Conservation (phyloP, 2,888 invertebrate species). For the Syritta pipiens region DNA sequence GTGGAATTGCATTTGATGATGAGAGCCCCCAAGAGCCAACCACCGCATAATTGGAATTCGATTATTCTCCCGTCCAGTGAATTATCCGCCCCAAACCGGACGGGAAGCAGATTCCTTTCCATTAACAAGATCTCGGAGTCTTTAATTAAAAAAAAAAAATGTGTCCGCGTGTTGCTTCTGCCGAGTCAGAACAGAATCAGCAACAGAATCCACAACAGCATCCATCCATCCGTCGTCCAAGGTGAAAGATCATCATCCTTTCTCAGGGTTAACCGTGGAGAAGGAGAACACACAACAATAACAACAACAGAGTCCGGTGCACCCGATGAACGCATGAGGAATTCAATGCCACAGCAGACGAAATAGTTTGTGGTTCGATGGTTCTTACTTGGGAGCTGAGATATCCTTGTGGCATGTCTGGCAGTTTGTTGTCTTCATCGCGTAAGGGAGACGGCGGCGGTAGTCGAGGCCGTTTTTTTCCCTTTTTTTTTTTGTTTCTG, state of each 20-base stretch:
- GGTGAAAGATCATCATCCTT: constrained; percentile 51
- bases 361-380: constrained; percentile 25
- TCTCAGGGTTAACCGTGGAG: background rate
- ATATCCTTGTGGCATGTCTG: constrained; percentile 45
- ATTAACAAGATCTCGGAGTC: constrained; percentile 36
- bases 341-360: constrained; percentile 45
- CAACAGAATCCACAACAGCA: background rate
- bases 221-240: background rate
- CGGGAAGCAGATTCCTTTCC: constrained; percentile 18
- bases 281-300: constrained; percentile 9
- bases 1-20: constrained; percentile 28
- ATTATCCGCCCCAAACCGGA: background rate
- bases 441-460: background rate
- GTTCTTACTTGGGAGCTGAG: background rate
- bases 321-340: constrained; percentile 33
- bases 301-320: constrained; percentile 12
- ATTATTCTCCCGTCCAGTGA: constrained; percentile 31
- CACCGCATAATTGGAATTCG: constrained; percentile 51
- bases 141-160: constrained; percentile 33
- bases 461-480: too few species aligned
- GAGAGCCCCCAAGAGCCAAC: background rate
- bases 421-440: constrained; percentile 33
- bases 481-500: constrained; percentile 1
- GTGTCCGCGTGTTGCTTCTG: background rate
- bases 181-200: background rate